Base-by-base conservation (phyloP, 1,140 invertebrate genomes). In the Bombus breviceps region DNA sequence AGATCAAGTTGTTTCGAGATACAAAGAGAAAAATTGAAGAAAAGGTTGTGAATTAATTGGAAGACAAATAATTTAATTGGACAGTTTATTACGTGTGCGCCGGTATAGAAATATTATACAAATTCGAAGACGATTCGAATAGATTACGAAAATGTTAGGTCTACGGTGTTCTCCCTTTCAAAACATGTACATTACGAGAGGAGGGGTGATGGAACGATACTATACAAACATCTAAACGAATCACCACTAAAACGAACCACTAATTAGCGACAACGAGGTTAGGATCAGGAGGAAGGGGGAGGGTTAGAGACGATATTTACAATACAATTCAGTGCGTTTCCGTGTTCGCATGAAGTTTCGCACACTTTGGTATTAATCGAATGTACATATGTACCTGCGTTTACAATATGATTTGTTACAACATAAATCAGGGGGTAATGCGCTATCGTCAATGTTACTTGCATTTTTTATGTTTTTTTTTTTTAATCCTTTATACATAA, bases 61-160 rank as follows among this genome's bases (percentile, higher is more conserved):
- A 28, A 74, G 8, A 57, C 68, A 3, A 69, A 3, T 86, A 9
- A 22, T 91, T 91, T 88, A 90, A 77, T 90, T 93, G 81, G 90
- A 92, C 87, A 91, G 84, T 93, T 94, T 94, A 94, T 94, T 94
- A 92, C 93, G 88, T 94, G 88, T 93, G 92, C 93, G 92, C 90
- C 88, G 89, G 93, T 93, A 94, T 94, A 94, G 93, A 94, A 94
- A 94, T 94, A 93, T 94, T 71, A 93, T 94, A 94, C 92, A 94
- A 94, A 94, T 93, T 91, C 88, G 88, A 91, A 90, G 90, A 92
- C 89, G 83, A 80, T 92, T 89, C 69, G 87, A 89, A 87, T 81
- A 89, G 89, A 88, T 92, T 91, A 90, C 85, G 86, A 90, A 85
- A 92, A 90, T 85, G 72, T 91, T 88, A 90, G 85, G 86, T 83